Conservation (phyloP, 35 echinoderm and acorn worm genomes). For the Apostichopus japonicus region DNA sequence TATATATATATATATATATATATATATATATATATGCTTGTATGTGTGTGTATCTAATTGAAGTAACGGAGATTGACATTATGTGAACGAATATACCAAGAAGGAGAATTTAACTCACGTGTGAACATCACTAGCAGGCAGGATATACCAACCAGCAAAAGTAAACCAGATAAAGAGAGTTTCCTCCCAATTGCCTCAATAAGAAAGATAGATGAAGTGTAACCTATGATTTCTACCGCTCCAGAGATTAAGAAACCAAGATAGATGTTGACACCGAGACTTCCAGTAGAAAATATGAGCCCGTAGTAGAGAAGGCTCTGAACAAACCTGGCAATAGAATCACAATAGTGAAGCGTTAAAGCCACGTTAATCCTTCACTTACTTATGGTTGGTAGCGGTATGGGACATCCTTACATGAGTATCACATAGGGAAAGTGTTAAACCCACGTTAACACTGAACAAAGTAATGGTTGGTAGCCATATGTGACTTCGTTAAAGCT, state of each 20-base stretch:
- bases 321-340: not conserved
- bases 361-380: too few species aligned
- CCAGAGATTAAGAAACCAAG: constrained; percentile 6
- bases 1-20: too few species aligned
- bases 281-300: not conserved
- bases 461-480: too few species aligned
- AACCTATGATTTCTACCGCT: constrained; percentile 14
- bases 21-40: too few species aligned
- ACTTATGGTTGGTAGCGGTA: too few species aligned
- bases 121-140: constrained; percentile 17
- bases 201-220: not conserved
- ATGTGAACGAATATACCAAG: not conserved
- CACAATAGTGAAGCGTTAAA: too few species aligned
- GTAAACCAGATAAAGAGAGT: constrained; percentile 7
- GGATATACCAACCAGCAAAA: constrained; percentile 14
- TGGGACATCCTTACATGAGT: too few species aligned
- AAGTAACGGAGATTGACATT: too few species aligned
- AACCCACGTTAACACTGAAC: too few species aligned
- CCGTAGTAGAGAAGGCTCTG: constrained; percentile 35
- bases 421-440: too few species aligned
- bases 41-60: not conserved
- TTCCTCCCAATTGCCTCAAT: not conserved
- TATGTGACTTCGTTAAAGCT: too few species aligned
- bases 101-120: constrained; percentile 1
- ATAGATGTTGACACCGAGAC: constrained; percentile 39